Conservation (phyloP, 2,888 invertebrate species). For the Ochlodes sylvanus region DNA sequence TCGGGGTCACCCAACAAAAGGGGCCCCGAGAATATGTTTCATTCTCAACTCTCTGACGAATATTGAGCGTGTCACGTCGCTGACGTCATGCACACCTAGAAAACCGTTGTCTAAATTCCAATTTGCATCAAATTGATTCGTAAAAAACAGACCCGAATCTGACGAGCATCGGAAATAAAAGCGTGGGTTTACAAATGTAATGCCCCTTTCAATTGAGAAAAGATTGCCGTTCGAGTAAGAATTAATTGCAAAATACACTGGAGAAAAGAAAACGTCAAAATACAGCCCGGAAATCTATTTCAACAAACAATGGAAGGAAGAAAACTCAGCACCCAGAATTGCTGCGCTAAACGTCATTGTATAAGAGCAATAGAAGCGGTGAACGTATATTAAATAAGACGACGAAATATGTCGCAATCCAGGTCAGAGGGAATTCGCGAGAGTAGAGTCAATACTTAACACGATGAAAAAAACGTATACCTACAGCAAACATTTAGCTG, state of each 20-base stretch:
- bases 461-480: constrained; percentile 3
- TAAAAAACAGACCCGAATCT: neutral
- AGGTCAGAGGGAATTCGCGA: neutral
- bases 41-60: constrained; percentile 34
- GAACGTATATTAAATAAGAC: constrained; percentile 6
- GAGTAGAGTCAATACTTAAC: constrained; percentile 9
- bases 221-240: neutral
- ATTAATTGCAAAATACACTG: neutral
- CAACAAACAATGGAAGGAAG: neutral
- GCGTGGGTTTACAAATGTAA: neutral
- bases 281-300: constrained; percentile 1
- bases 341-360: neutral
- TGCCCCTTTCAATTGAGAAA: neutral
- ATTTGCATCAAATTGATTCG: constrained; percentile 10
- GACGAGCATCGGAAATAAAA: constrained; percentile 2
- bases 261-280: neutral
- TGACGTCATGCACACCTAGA: constrained; percentile 8
- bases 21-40: constrained; percentile 36
- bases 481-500: neutral
- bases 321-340: neutral
- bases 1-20: constrained; percentile 36
- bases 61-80: constrained; percentile 25
- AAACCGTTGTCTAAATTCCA: constrained; percentile 10
- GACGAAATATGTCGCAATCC: constrained; percentile 2
- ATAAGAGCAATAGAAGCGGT: neutral